Evolutionary conservation across 2,888 invertebrate species (phyloP).

Genomic region (Anodontia alba): DNA sequence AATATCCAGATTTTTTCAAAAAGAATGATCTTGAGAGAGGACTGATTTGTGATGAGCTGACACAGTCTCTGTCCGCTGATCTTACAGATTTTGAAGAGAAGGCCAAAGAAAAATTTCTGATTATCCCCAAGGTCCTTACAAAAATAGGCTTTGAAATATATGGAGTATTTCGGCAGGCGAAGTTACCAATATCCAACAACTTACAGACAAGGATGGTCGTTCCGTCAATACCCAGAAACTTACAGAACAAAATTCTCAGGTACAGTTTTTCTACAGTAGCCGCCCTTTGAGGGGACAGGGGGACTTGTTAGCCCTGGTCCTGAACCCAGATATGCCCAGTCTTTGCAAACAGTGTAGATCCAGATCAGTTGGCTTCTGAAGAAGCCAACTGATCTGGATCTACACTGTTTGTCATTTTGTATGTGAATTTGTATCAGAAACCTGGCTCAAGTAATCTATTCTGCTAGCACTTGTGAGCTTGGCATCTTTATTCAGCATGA

Average conservation of each 20-base stretch:
- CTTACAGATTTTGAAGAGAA: not conserved
- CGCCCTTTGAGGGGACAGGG: too few species aligned
- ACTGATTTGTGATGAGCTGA: not conserved
- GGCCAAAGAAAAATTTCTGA: not conserved
- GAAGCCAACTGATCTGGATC: too few species aligned
- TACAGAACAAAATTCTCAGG: not conserved
- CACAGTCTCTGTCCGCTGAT: not conserved
- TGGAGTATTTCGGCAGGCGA: slow-evolving; percentile 9
- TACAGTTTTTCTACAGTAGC: not conserved
- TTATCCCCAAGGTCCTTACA: not conserved
- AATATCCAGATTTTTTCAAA: not conserved
- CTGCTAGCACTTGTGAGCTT: too few species aligned
- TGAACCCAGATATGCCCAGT: too few species aligned
- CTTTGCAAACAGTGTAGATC: too few species aligned
- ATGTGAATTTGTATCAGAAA: too few species aligned
- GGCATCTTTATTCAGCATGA: too few species aligned
- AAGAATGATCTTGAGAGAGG: not conserved
- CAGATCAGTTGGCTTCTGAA: too few species aligned
- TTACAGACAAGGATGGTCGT: not conserved
- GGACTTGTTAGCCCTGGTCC: too few species aligned
- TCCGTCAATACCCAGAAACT: not conserved
- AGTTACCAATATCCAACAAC: not conserved
- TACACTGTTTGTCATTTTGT: too few species aligned
- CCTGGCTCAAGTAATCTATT: too few species aligned
- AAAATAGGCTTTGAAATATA: not conserved